Evolutionary conservation across 2,113 vertebrate genomes (phyloP).

Genomic region (Alethe diademata): DNA sequence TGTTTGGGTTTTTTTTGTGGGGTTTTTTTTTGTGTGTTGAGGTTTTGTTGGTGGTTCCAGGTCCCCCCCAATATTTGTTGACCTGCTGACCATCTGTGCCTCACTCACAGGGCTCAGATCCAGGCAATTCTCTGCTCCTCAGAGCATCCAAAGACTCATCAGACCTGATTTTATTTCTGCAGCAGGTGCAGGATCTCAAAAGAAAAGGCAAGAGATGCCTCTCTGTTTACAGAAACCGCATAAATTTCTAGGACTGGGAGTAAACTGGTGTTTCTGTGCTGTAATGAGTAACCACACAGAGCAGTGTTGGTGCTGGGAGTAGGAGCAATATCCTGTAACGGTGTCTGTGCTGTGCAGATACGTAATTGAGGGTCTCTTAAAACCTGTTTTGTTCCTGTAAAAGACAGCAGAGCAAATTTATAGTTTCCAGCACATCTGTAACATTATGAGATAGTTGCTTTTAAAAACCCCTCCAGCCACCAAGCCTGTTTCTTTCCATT

Average conservation of each 20-base stretch:
- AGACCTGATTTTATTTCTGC: background rate
- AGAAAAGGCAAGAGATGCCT: background rate
- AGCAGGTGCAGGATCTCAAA: background rate
- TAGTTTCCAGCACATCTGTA: background rate
- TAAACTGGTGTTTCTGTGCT: background rate
- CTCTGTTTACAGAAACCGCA: background rate
- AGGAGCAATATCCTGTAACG: background rate
- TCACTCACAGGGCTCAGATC: background rate
- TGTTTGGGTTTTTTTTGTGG: too few relatives aligned
- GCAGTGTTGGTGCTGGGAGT: background rate
- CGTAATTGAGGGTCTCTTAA: slow-evolving; percentile 15
- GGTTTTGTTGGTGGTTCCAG: background rate
- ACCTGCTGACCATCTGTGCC: background rate
- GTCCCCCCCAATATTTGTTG: accelerated
- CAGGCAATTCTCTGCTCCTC: background rate
- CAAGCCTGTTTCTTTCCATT: background rate
- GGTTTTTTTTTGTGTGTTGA: too few relatives aligned
- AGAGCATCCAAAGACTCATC: background rate
- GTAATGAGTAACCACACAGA: background rate
- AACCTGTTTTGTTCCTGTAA: background rate
- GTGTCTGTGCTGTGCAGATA: slow-evolving; percentile 31
- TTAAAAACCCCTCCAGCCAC: background rate
- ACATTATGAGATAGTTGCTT: accelerated
- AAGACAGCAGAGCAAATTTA: background rate
- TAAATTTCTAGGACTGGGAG: background rate